These are phyloP conservation scores for Holothuria glaberrima DNA, from an alignment of 35 echinoderm and acorn worm species.

Conservation along the genomic window DNA sequence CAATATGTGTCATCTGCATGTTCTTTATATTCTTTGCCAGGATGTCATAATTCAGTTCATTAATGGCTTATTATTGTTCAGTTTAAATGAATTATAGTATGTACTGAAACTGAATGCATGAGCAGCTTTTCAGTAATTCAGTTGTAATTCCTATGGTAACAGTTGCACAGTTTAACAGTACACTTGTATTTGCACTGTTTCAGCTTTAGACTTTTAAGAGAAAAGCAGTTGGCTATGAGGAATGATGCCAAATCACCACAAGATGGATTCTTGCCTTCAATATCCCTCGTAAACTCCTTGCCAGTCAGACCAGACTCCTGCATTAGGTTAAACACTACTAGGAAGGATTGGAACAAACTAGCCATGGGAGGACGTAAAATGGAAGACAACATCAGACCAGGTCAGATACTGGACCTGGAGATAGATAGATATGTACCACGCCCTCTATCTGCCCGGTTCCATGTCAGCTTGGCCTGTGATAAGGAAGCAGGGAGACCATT, in stretches of 20 bases:
- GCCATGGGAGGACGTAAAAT: conserved; percentile 71
- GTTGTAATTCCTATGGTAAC: too few relatives aligned
- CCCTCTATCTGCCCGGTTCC: conserved; percentile 81
- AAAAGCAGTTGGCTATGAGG: conserved; percentile 47
- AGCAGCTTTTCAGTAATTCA: too few relatives aligned
- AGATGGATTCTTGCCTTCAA: conserved; percentile 87
- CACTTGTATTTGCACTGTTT: too few relatives aligned
- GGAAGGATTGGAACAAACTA: conserved; percentile 80
- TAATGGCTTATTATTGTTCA: too few relatives aligned
- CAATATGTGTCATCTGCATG: too few relatives aligned
- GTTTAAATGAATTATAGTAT: too few relatives aligned
- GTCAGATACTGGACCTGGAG: conserved; percentile 60
- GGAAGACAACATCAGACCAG: conserved; percentile 72
- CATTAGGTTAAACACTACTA: conserved; percentile 80
- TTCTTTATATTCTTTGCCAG: too few relatives aligned
- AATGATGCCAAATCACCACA: conserved; percentile 66
- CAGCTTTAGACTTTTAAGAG: conserved; percentile 65
- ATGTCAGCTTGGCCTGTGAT: conserved; percentile 81
- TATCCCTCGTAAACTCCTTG: conserved; percentile 91
- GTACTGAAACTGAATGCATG: too few relatives aligned
- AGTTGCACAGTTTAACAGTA: too few relatives aligned
- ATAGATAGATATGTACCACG: conserved; percentile 62
- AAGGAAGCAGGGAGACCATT: conserved; percentile 89
- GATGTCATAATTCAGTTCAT: too few relatives aligned
- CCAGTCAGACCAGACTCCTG: conserved; percentile 90